Conservation (phyloP, 1,140 invertebrate species). For the Penaeus chinensis region DNA sequence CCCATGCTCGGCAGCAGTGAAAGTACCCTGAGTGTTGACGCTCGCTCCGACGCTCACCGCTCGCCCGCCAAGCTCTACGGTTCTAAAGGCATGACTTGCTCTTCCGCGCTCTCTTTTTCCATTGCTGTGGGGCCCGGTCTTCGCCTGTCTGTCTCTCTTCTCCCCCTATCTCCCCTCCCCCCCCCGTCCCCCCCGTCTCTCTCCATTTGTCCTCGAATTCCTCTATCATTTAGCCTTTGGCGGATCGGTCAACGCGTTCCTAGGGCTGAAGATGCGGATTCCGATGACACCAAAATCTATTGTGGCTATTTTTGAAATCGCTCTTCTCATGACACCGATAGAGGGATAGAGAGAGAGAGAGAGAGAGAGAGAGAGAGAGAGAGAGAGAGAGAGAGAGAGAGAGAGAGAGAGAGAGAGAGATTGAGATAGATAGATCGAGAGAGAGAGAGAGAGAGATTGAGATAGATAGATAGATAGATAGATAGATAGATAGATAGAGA, state of each 20-base stretch:
- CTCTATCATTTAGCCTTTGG: not conserved
- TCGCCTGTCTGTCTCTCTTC: constrained; percentile 17
- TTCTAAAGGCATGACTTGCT: constrained; percentile 38
- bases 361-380: too few relatives aligned
- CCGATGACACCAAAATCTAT: too few relatives aligned
- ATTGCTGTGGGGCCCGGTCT: not conserved
- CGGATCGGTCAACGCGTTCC: not conserved
- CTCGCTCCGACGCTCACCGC: too few relatives aligned
- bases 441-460: too few relatives aligned
- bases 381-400: too few relatives aligned
- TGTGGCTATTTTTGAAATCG: too few relatives aligned
- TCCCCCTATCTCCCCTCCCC: not conserved
- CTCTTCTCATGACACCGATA: too few relatives aligned
- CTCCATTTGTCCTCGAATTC: not conserved
- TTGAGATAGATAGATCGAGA: too few relatives aligned
- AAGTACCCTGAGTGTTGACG: constrained; percentile 43
- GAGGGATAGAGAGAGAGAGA: too few relatives aligned
- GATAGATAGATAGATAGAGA: too few relatives aligned
- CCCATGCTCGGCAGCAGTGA: constrained; percentile 39
- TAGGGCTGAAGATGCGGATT: not conserved
- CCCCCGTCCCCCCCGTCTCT: not conserved
- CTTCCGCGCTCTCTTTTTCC: not conserved
- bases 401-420: too few relatives aligned
- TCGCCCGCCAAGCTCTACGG: not conserved
- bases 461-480: too few relatives aligned